phyloP scores from a whole-genome alignment of 2,888 invertebrate species.

The Drosophila anceps region DNA sequence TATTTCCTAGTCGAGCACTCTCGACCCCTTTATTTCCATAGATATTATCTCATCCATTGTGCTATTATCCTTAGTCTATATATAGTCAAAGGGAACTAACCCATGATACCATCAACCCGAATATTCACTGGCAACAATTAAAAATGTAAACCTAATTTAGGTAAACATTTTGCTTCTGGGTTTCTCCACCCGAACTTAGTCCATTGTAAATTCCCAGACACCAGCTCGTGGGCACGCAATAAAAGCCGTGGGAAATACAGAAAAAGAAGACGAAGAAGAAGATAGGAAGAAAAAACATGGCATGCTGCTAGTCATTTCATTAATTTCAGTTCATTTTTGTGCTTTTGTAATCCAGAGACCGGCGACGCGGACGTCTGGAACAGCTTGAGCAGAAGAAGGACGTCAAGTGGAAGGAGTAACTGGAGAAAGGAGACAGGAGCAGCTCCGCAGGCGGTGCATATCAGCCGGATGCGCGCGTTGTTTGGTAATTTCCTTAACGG shows the following conservation, averaged over 20 bases:
- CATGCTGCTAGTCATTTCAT: slow-evolving; percentile 74
- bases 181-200: not conserved
- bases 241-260: slow-evolving; percentile 7
- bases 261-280: not conserved
- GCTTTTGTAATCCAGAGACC: slow-evolving; percentile 38
- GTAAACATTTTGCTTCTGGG: slow-evolving; percentile 19
- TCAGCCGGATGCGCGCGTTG: slow-evolving; percentile 76
- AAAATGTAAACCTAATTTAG: slow-evolving; percentile 24
- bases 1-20: not conserved
- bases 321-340: slow-evolving; percentile 65
- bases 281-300: slow-evolving; percentile 28
- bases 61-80: not conserved
- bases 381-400: slow-evolving; percentile 6
- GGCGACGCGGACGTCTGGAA: slow-evolving; percentile 48
- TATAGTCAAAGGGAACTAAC: not conserved
- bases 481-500: slow-evolving; percentile 78
- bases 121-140: slow-evolving; percentile 19
- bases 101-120: not conserved
- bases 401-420: not conserved
- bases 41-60: not conserved
- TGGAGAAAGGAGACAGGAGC: slow-evolving; percentile 16
- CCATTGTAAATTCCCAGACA: slow-evolving; percentile 6
- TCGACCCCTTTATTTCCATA: not conserved
- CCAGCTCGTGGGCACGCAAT: slow-evolving; percentile 33
- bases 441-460: slow-evolving; percentile 69